phyloP scores from a whole-genome alignment of 2,797 vertebrate species.

The Emys orbicularis region DNA sequence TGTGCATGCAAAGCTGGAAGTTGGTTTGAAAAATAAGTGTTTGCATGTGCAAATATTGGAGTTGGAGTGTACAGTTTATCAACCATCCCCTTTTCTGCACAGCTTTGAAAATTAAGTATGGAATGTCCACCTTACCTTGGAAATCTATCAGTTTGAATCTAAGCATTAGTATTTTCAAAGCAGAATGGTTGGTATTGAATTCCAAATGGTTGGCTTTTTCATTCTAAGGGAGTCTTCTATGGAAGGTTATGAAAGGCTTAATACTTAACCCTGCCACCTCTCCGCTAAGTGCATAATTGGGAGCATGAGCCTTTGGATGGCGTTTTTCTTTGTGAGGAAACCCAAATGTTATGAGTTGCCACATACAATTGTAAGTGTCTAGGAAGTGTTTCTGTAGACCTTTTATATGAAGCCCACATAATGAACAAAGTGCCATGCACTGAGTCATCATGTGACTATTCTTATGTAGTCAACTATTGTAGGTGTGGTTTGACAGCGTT shows the following conservation, averaged over 20 bases:
- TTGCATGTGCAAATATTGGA: neutral
- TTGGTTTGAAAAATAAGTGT: neutral
- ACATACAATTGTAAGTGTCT: neutral
- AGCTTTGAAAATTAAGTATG: neutral
- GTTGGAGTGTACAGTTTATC: neutral
- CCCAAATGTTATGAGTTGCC: neutral
- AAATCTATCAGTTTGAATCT: neutral
- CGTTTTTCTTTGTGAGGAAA: neutral
- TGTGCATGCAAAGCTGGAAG: accelerated
- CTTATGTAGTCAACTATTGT: neutral
- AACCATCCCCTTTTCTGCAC: neutral
- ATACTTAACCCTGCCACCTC: neutral
- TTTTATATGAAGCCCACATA: neutral
- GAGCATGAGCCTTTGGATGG: neutral
- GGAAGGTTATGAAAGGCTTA: neutral
- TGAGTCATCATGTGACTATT: neutral
- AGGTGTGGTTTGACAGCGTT: neutral
- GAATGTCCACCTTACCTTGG: neutral
- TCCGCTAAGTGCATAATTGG: neutral
- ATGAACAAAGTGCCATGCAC: neutral
- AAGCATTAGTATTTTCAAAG: neutral
- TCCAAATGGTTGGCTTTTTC: too few relatives aligned
- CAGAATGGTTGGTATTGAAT: neutral
- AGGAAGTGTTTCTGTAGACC: neutral
- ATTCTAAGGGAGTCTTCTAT: neutral